phyloP scores from a whole-genome alignment of 2,113 vertebrate genomes.

The Charina bottae region DNA sequence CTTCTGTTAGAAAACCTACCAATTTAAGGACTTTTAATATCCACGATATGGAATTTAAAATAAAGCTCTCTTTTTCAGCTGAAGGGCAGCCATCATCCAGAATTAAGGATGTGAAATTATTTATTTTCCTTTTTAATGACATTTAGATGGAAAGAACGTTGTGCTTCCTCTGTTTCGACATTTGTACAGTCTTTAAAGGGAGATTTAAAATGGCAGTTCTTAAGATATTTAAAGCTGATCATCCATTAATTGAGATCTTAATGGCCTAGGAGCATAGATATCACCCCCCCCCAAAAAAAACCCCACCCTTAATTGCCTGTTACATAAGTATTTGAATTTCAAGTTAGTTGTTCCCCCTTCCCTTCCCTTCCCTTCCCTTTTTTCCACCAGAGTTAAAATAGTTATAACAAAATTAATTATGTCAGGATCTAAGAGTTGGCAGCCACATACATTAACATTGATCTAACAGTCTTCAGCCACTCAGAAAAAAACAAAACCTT shows the following conservation, averaged over 20 bases:
- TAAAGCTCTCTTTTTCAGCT: background rate
- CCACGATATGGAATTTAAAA: background rate
- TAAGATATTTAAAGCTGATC: slow-evolving; percentile 3
- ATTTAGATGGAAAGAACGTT: background rate
- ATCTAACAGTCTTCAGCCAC: background rate
- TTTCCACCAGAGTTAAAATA: background rate
- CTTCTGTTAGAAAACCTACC: background rate
- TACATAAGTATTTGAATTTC: background rate
- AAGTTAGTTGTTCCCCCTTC: background rate
- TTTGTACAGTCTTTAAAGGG: background rate
- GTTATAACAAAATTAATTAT: background rate
- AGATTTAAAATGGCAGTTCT: slow-evolving; percentile 8
- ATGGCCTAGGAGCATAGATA: background rate
- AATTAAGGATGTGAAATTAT: background rate
- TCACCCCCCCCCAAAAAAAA: background rate
- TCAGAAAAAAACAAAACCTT: background rate
- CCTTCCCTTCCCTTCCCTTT: background rate
- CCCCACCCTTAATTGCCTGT: background rate
- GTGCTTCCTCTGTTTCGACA: slow-evolving; percentile 2
- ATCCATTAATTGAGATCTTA: slow-evolving; percentile 1
- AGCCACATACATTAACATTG: no score
- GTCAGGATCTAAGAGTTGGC: background rate
- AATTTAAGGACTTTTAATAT: background rate
- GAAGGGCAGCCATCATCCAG: background rate
- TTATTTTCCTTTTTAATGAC: slow-evolving; percentile 2